phyloP scores from a whole-genome alignment of 1,140 invertebrate genomes.

The Gonatopus flavifemur region DNA sequence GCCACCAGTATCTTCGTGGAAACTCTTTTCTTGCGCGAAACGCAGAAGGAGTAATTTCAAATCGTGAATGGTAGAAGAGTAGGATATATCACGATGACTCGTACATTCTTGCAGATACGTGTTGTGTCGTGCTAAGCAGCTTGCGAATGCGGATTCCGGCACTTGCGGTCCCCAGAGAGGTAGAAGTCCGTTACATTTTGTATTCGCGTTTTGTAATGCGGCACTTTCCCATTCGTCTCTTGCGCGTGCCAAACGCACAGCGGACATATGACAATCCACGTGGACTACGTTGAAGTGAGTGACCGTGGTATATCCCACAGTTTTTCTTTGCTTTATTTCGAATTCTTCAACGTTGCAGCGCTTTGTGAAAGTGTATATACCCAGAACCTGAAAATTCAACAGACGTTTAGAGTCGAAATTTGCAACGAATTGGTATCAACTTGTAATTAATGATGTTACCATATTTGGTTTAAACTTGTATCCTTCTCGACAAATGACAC shows the following conservation, averaged over 20 bases:
- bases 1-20: constrained; percentile 96
- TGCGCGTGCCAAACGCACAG: constrained; percentile 73
- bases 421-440: too few relatives aligned
- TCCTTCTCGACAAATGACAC: constrained; percentile 97
- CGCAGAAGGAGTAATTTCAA: constrained; percentile 86
- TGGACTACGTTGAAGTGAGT: constrained; percentile 99
- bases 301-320: constrained; percentile 88
- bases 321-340: constrained; percentile 83
- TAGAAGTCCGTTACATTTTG: constrained; percentile 93
- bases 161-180: constrained; percentile 96
- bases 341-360: constrained; percentile 92
- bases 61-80: constrained; percentile 88
- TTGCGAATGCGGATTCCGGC: constrained; percentile 91
- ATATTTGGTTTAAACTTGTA: constrained; percentile 93
- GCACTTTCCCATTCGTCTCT: constrained; percentile 98
- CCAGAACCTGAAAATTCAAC: constrained; percentile 77
- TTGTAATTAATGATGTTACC: constrained; percentile 49
- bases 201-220: constrained; percentile 96
- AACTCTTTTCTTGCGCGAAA: constrained; percentile 92
- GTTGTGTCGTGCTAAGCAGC: constrained; percentile 87
- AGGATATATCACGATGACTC: constrained; percentile 84
- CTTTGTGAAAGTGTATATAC: constrained; percentile 97
- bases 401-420: too few relatives aligned
- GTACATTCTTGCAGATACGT: constrained; percentile 85
- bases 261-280: constrained; percentile 96